phyloP scores from a whole-genome alignment of 2,113 vertebrate species.

The Aphyosemion australe region DNA sequence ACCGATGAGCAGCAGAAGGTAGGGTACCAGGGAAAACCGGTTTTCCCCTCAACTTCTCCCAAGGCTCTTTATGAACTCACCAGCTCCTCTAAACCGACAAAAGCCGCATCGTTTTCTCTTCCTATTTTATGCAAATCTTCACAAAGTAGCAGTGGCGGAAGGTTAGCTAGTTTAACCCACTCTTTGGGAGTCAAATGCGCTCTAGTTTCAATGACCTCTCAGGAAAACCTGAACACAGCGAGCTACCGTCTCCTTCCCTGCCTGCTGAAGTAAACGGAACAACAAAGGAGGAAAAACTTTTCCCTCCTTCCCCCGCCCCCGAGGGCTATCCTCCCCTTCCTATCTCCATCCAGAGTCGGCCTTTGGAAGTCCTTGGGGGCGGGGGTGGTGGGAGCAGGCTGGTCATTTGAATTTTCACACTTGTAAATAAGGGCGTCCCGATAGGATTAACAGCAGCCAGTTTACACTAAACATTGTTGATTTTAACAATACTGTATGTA shows the following conservation, averaged over 20 bases:
- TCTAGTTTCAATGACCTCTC: conserved; percentile 4
- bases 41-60: conserved; percentile 37
- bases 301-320: conserved; percentile 10
- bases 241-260: not conserved
- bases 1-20: conserved; percentile 22
- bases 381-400: not conserved
- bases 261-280: conserved; percentile 10
- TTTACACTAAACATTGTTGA: not conserved
- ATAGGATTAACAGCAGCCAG: not conserved
- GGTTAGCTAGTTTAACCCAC: conserved; percentile 1
- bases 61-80: conserved; percentile 11
- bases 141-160: not conserved
- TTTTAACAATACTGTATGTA: not conserved
- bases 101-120: conserved; percentile 4
- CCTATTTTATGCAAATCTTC: conserved; percentile 8
- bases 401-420: not conserved
- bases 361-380: conserved; percentile 12
- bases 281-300: conserved; percentile 50
- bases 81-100: not conserved
- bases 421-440: not conserved
- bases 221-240: conserved; percentile 30
- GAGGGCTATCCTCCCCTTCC: conserved; percentile 20
- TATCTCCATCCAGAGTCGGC: conserved; percentile 35
- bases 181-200: conserved; percentile 11
- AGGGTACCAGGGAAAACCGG: conserved; percentile 45